Base-by-base conservation (phyloP, 2,888 invertebrate species). In the Lochmaea crataegi region DNA sequence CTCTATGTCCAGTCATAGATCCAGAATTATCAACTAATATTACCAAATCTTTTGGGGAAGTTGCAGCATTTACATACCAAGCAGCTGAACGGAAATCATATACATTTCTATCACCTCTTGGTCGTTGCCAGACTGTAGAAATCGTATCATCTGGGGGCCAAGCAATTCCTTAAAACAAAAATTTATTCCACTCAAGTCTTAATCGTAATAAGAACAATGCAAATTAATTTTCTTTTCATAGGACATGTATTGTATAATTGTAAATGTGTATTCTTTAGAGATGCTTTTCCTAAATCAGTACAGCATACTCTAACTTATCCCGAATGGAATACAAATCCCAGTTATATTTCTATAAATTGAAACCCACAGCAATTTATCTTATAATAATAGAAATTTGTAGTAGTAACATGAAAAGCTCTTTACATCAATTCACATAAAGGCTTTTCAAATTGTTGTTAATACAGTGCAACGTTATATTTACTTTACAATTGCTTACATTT, bases 51-150 rank as follows among this genome's bases (percentile, higher is more conserved):
- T 99, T 99, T 0, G 99, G 97, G 74, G 97, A 97, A 7, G 97
- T 97, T 14, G 98, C 98, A 0, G 98, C 98, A 81, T 96, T 95
- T 12, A 99, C 95, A 87, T 98, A 99, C 98, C 98, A 98, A 82
- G 95, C 93, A 60, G 96, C 93, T 12, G 95, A 92, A 48, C 98
- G 92, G 85, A 97, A 98, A 88, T 99, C 99, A 88, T 97, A 97
- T 83, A 98, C 92, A 78, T 93, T 92, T 71, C 94, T 91, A 79
- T 91, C 94, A 84, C 94, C 95, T 82, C 93, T 90, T 66, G 95
- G 93, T 79, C 92, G 91, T 66, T 93, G 91, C 81, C 86, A 85
- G 57, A 88, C 85, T 41, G 86, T 86, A 11, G 88, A 86, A 48
- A 70, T 70, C 76, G 87, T 84, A 80, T 93, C 93, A 86, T 93